Conservation (phyloP, 2,113 vertebrate species). For the Ardeotis arabs region DNA sequence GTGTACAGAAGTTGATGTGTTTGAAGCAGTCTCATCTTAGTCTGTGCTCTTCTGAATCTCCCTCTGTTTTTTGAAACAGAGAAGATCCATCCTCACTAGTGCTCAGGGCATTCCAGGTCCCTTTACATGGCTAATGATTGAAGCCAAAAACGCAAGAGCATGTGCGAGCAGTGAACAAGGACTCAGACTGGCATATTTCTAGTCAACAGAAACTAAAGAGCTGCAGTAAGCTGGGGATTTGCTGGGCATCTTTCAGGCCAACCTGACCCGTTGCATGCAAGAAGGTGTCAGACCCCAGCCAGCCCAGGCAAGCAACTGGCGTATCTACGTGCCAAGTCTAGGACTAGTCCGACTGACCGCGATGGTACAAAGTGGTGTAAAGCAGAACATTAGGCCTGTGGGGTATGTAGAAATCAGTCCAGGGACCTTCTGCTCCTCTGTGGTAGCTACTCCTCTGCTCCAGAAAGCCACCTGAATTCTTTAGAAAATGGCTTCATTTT, state of each 20-base stretch:
- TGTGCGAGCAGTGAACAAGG: background rate
- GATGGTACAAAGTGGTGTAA: background rate
- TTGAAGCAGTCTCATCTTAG: background rate
- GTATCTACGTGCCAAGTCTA: background rate
- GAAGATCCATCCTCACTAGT: background rate
- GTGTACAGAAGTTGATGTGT: background rate
- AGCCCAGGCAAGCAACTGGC: background rate
- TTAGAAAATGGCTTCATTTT: background rate
- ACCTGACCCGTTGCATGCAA: background rate
- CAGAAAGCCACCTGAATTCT: background rate
- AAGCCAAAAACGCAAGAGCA: background rate
- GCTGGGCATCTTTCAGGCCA: background rate
- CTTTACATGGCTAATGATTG: background rate
- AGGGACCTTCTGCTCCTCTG: background rate
- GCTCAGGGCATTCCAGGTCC: background rate
- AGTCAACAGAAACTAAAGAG: background rate
- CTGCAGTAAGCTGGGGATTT: background rate
- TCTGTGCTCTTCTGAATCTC: background rate
- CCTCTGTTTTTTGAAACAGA: background rate
- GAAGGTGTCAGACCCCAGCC: background rate
- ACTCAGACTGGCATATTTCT: background rate
- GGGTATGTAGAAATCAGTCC: background rate
- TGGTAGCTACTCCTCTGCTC: background rate
- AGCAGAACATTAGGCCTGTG: background rate
- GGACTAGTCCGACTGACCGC: background rate